A percentile compares a stretch with the other conserved stretches of the same genome.
Evolutionary conservation across 2,888 invertebrate species (phyloP).

Genomic region (Microplitis manilae): DNA sequence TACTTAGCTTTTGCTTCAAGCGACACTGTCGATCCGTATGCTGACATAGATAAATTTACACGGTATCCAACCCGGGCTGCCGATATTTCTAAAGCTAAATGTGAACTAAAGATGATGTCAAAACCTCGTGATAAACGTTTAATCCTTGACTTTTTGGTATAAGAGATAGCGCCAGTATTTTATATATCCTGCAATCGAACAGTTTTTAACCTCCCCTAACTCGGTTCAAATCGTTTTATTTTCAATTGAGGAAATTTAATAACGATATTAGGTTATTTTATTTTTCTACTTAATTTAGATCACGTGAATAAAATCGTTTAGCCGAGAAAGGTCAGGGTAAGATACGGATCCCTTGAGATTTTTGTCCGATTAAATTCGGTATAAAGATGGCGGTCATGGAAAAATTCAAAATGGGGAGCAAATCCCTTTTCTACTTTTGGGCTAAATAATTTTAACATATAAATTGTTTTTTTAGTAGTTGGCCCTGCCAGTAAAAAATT

Average conservation of each 20-base stretch:
- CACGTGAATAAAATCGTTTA: too few relatives aligned
- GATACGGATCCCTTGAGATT: too few relatives aligned
- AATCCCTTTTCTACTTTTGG: too few relatives aligned
- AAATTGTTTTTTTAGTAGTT: too few relatives aligned
- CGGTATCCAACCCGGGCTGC: background rate
- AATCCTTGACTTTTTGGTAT: background rate
- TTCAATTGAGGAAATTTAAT: background rate
- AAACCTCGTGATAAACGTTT: background rate
- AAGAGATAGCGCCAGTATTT: background rate
- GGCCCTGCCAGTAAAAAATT: too few relatives aligned
- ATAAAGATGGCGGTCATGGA: too few relatives aligned
- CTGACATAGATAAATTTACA: conserved; percentile 30
- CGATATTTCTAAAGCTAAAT: background rate
- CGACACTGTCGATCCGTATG: conserved; percentile 19
- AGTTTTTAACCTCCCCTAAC: background rate
- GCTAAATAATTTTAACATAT: too few relatives aligned
- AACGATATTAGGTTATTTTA: too few relatives aligned
- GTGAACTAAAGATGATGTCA: background rate
- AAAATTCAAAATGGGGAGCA: too few relatives aligned
- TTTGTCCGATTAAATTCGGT: too few relatives aligned
- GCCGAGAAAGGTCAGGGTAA: too few relatives aligned
- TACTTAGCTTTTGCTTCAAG: conserved; percentile 9
- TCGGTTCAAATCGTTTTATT: background rate
- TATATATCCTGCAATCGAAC: background rate
- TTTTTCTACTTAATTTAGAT: too few relatives aligned